Evolutionary conservation across 2,797 vertebrate species (phyloP), one percentile per base, ranked within the genome.

Genomic region (Parotocinclus haroldoi): DNA sequence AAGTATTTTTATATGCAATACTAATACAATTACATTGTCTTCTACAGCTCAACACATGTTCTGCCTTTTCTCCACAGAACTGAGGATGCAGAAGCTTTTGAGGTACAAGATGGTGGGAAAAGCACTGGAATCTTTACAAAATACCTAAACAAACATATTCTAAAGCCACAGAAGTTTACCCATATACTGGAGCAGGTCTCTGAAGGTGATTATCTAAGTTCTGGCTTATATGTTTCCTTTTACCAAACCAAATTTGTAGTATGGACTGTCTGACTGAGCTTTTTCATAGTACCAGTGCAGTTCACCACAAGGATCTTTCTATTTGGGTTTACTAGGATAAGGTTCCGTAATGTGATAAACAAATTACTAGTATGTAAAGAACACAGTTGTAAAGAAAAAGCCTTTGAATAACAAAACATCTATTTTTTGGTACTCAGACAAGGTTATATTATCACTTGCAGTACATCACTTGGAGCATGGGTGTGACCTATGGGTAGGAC

Each of bases 41-140:
- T 45, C 11, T 59, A 12, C 10, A 19, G 27, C 27, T 27, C 5
- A 5, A 27, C 27, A 27, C 27, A 27, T 27, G 2, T 2, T 2
- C 27, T 7, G 9, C 7, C 36, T 11, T 1, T 40, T 42, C 3
- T 9, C 11, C 8, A 16, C 79, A 96, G 93, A 75, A 90, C 91
- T 0, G 93, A 96, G 83, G 92, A 95, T 75, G 91, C 93, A 9
- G 93, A 94, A 79, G 93, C 93, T 1, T 96, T 89, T 39, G 94
- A 95, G 75, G 85, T 96, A 60, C 93, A 95, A 71, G 90, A 95
- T 1, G 92, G 91, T 14, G 89, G 91, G 1, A 92, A 89, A 79
- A 95, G 93, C 78, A 92, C 92, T 16, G 93, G 93, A n/a, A 94
- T 96, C 79, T 96, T 96, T 81, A 94, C 94, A 36, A 94, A 94